These are phyloP conservation scores for Falco columbarius DNA, from an alignment of 2,797 vertebrate genomes.

Conservation along the genomic window DNA sequence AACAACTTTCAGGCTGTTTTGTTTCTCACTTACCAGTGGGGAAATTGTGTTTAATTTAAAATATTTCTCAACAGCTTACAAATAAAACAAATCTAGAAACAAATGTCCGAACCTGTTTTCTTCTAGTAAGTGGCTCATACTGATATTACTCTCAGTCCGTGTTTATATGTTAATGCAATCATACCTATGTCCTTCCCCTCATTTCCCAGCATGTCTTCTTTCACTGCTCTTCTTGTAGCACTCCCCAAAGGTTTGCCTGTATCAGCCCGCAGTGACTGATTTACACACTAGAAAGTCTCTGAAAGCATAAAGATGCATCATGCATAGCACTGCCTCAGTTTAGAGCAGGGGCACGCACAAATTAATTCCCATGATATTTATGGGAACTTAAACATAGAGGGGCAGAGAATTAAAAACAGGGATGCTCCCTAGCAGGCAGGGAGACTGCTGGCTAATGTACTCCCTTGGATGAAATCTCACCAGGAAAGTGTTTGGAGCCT, in stretches of 20 bases:
- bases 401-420: conserved; percentile 37
- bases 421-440: conserved; percentile 4
- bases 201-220: conserved; percentile 12
- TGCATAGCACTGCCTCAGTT: conserved; percentile 43
- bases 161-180: conserved; percentile 45
- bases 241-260: conserved; percentile 38
- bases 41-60: not conserved
- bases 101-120: conserved; percentile 13
- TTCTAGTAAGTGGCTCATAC: not conserved
- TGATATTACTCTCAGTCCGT: not conserved
- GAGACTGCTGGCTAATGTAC: not conserved
- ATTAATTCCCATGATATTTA: conserved; percentile 53
- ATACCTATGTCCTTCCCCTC: not conserved
- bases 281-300: conserved; percentile 70
- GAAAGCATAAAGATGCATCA: conserved; percentile 70
- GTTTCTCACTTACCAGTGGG: not conserved
- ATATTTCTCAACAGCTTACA: not conserved
- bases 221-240: not conserved
- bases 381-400: conserved; percentile 46
- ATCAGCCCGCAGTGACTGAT: conserved; percentile 61
- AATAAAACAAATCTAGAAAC: not conserved
- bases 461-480: conserved; percentile 39
- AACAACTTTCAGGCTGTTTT: conserved; percentile 20
- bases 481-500: conserved; percentile 39
- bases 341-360: conserved; percentile 42